Base-by-base conservation (phyloP, 2,113 vertebrate genomes). In the Centrocercus urophasianus region DNA sequence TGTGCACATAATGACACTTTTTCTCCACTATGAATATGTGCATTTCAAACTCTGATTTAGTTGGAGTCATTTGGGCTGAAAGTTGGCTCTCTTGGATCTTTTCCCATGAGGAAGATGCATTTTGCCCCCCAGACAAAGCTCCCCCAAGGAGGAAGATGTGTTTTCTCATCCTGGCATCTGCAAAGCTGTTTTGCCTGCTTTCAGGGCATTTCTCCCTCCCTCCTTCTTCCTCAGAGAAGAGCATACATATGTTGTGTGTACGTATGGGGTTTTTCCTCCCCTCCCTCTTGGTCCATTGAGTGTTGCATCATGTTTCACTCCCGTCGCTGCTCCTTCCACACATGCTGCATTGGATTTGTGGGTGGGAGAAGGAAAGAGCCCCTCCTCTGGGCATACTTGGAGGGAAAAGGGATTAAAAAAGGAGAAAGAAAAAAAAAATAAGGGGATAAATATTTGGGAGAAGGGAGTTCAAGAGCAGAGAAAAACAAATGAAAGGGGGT, bases 401-500 rank as follows among this genome's bases (percentile, higher is more conserved):
- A 86, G 11, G 20, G 14, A 50, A 61, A 87, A 15, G 30, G 1
- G 6, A 38, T 3, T 17, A 18, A 17, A 21, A 38, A 66, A 12
- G 10, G 56, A 56, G 15, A n/a, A 7, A 18, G 18, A 36, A 30
- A 30, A 56, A 56, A 36, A 45, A 42, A 30, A 8, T 3, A 27
- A 2, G 7, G 6, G 4, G 20, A 63, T 30, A 66, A 78, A 75
- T 72, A 32, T 52, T 43, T 69, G 18, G 6, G 60, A 73, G 21
- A 54, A 48, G 40, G 19, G 25, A 1, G 0, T 93, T 95, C 93
- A 63, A 73, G 34, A 95, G 77, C 59, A 86, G 60, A 74, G 42
- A 95, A 89, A 88, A 94, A 82, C 20, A 82, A 88, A 93, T 78
- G 27, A 73, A 89, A 91, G 16, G 48, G 43, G 17, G 21, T 93